phyloP scores from a whole-genome alignment of 2,888 invertebrate species.

The Xanthorhoe designata region DNA sequence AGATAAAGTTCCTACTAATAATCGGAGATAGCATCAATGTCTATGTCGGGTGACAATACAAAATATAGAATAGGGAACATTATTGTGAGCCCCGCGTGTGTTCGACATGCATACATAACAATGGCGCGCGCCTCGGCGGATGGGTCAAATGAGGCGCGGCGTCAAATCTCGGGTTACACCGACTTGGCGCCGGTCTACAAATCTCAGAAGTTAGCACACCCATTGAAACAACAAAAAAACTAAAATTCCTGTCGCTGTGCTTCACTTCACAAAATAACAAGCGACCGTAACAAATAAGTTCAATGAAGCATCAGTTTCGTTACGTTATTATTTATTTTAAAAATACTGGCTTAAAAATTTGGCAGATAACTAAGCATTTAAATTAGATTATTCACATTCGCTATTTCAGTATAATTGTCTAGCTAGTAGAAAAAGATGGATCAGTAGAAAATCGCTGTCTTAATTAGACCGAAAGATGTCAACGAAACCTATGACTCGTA shows the following conservation, averaged over 20 bases:
- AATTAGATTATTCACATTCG: constrained; percentile 15
- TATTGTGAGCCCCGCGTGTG: constrained; percentile 61
- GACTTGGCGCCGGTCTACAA: constrained; percentile 75
- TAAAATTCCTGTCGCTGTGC: constrained; percentile 65
- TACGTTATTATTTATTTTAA: neutral
- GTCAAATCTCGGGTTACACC: constrained; percentile 80
- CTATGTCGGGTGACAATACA: constrained; percentile 57
- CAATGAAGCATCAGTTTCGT: constrained; percentile 55
- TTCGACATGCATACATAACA: constrained; percentile 73
- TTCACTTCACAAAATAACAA: constrained; percentile 74
- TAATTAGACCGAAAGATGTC: constrained; percentile 79
- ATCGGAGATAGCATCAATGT: constrained; percentile 46
- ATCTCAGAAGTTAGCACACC: constrained; percentile 74
- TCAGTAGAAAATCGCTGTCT: constrained; percentile 71
- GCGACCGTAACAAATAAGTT: constrained; percentile 69
- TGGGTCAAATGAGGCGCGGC: constrained; percentile 80
- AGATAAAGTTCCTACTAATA: constrained; percentile 28
- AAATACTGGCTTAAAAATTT: neutral
- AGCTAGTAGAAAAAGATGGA: constrained; percentile 61
- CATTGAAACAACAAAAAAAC: constrained; percentile 66
- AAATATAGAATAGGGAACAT: constrained; percentile 60
- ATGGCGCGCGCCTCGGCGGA: constrained; percentile 69
- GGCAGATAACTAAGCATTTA: neutral
- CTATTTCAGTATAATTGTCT: constrained; percentile 36
- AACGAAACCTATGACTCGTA: constrained; percentile 68